Conservation (phyloP, 1,140 invertebrate genomes). For the Portunus trituberculatus region DNA sequence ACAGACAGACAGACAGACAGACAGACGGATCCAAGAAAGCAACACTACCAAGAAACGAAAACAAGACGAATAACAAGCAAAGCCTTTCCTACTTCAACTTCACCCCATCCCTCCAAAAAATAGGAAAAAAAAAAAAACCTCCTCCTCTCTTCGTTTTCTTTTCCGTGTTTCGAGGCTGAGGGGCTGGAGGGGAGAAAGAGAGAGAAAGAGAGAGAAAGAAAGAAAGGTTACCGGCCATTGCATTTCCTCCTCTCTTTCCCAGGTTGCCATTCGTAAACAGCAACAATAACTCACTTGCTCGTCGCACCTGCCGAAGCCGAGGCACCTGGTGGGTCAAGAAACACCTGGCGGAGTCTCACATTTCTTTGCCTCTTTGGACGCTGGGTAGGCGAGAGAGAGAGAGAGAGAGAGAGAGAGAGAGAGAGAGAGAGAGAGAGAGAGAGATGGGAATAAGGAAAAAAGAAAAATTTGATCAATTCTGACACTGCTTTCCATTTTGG, state of each 20-base stretch:
- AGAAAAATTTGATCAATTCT: neutral
- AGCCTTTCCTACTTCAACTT: too few relatives aligned
- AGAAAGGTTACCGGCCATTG: neutral
- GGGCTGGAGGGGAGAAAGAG: neutral
- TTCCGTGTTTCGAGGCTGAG: neutral
- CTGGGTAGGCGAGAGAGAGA: neutral
- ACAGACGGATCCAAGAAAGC: neutral
- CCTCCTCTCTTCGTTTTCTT: neutral
- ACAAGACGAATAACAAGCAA: too few relatives aligned
- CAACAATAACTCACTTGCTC: neutral
- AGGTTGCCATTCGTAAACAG: neutral
- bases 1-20: neutral
- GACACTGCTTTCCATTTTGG: constrained; percentile 10
- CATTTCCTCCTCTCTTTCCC: neutral
- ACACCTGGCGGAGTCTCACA: neutral
- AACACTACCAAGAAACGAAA: too few relatives aligned
- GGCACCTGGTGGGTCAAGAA: neutral
- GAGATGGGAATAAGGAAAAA: neutral
- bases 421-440: neutral
- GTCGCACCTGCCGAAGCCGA: neutral
- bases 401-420: neutral
- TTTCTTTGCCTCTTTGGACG: neutral
- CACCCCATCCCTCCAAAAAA: too few relatives aligned
- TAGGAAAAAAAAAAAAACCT: neutral
- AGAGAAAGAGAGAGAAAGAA: neutral